Evolutionary conservation across 1,140 invertebrate genomes (phyloP).

Genomic region (Diorhabda sublineata): DNA sequence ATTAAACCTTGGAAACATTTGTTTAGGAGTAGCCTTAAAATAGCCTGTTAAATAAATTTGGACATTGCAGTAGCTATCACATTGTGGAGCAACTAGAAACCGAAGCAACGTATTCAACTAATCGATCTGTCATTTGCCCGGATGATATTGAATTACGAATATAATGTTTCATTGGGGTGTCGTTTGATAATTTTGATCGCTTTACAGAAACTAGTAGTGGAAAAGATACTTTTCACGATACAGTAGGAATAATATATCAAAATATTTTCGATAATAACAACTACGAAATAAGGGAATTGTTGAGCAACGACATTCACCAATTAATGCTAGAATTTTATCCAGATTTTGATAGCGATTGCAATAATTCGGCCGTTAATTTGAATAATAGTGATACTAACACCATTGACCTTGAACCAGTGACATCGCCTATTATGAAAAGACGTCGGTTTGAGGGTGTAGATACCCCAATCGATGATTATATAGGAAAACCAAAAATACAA

Average conservation of each 20-base stretch:
- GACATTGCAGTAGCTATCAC: conserved; percentile 13
- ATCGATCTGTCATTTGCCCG: neutral
- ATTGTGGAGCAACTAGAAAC: conserved; percentile 10
- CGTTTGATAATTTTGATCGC: conserved; percentile 48
- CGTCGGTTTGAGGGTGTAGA: neutral
- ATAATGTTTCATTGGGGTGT: conserved; percentile 30
- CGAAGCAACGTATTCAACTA: conserved; percentile 6
- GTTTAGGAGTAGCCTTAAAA: conserved; percentile 36
- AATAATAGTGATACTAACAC: too few species aligned
- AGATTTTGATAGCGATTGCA: neutral
- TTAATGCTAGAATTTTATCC: neutral
- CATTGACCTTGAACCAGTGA: too few species aligned
- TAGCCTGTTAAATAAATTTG: conserved; percentile 10
- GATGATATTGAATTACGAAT: conserved; percentile 14
- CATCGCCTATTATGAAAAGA: neutral
- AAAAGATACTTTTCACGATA: conserved; percentile 22
- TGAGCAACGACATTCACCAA: neutral
- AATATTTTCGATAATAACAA: conserved; percentile 29
- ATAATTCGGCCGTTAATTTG: neutral
- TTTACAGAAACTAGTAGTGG: conserved; percentile 42
- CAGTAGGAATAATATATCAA: conserved; percentile 36
- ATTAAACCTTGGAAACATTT: conserved; percentile 39
- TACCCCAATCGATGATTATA: neutral
- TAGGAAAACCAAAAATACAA: neutral
- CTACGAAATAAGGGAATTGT: conserved; percentile 18